Conservation (phyloP, 1,140 invertebrate species). For the Asbolus verrucosus region DNA sequence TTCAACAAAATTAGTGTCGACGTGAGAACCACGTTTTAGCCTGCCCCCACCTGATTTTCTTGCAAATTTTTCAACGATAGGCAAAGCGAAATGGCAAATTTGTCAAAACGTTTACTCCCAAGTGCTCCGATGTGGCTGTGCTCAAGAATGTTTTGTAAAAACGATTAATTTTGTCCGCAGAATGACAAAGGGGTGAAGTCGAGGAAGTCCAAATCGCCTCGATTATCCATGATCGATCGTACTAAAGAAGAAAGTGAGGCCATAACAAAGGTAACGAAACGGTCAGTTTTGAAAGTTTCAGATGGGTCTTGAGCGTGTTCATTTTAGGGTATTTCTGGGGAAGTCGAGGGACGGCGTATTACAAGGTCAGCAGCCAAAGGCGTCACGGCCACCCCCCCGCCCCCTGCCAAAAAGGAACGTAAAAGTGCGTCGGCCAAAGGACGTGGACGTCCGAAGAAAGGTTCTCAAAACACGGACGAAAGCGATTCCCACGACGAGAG, state of each 20-base stretch:
- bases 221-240: conserved; percentile 57
- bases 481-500: conserved; percentile 56
- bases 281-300: too few relatives aligned
- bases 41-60: too few relatives aligned
- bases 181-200: conserved; percentile 60
- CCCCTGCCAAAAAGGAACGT: conserved; percentile 65
- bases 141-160: neutral
- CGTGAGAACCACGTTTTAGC: too few relatives aligned
- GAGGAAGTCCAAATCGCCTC: conserved; percentile 60
- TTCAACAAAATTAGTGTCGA: too few relatives aligned
- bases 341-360: conserved; percentile 64
- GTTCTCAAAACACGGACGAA: conserved; percentile 54
- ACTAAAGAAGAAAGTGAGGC: conserved; percentile 62
- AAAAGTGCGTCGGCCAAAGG: conserved; percentile 55
- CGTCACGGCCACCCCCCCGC: conserved; percentile 64
- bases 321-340: conserved; percentile 60
- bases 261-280: conserved; percentile 60
- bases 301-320: too few relatives aligned
- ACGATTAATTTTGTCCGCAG: conserved; percentile 54
- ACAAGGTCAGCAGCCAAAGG: conserved; percentile 66
- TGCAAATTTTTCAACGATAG: too few relatives aligned
- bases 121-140: neutral
- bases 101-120: neutral
- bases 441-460: conserved; percentile 55
- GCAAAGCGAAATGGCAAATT: too few relatives aligned